Percentiles rank a stretch among this genome's conserved stretches.
Evolutionary conservation across 1,140 invertebrate species (phyloP).

Genomic region (Oppia nitens): DNA sequence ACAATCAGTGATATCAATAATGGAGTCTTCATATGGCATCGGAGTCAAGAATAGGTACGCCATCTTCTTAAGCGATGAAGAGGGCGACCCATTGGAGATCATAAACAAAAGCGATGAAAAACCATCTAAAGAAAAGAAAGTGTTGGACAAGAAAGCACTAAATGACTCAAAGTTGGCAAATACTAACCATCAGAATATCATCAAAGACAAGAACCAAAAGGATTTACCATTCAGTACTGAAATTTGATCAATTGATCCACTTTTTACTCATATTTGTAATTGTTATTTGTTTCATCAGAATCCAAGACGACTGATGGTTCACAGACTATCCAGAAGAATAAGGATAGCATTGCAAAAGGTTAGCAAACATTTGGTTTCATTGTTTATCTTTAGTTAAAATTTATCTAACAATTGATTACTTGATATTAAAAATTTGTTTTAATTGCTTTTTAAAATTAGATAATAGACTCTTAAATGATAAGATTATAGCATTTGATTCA

Average conservation of each 20-base stretch:
- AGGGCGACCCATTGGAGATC: slow-evolving; percentile 69
- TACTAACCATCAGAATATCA: not conserved
- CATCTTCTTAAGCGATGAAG: slow-evolving; percentile 61
- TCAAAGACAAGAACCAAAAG: not conserved
- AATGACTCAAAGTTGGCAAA: not conserved
- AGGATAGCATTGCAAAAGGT: not conserved
- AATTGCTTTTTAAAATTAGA: too few relatives aligned
- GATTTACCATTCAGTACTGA: too few relatives aligned
- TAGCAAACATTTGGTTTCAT: not conserved
- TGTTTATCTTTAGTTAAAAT: too few relatives aligned
- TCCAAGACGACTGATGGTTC: not conserved
- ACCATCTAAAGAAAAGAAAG: not conserved
- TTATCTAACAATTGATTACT: too few relatives aligned
- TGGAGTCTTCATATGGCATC: slow-evolving; percentile 49
- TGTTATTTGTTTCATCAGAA: not conserved
- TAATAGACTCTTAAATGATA: too few relatives aligned
- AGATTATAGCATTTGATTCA: too few relatives aligned
- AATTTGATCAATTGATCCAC: not conserved
- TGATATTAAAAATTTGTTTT: too few relatives aligned
- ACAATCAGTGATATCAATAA: too few relatives aligned
- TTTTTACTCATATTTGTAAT: not conserved
- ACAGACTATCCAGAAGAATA: not conserved
- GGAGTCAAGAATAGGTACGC: slow-evolving; percentile 78
- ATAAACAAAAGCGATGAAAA: not conserved
- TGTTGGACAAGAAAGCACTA: not conserved